Percentiles rank a stretch among this genome's conserved stretches.
Evolutionary conservation across 2,797 vertebrate species (phyloP).

Genomic region (Gallirallus australis): DNA sequence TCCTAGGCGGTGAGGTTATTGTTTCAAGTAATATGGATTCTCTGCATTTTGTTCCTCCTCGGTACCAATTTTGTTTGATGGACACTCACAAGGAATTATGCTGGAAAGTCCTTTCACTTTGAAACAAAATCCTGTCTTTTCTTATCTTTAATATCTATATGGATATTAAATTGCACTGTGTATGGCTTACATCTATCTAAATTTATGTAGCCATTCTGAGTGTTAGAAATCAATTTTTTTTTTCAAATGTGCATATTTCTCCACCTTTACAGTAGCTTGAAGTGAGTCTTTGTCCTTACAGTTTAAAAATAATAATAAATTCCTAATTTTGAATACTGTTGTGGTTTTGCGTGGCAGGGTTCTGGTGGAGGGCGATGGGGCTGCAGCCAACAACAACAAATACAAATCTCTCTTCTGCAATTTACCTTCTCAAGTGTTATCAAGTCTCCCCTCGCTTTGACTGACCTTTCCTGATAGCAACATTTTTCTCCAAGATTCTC

Average conservation of each 20-base stretch:
- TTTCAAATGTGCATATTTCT: neutral
- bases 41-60: slow-evolving; percentile 2
- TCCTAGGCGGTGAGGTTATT: neutral
- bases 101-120: neutral
- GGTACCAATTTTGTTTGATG: neutral
- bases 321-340: neutral
- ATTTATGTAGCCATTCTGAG: neutral
- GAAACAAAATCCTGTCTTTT: neutral
- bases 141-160: neutral
- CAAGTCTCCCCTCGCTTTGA: neutral
- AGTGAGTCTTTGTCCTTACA: neutral
- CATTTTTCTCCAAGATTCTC: neutral
- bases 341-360: no score
- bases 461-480: neutral
- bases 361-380: no score
- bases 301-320: neutral
- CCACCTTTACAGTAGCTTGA: neutral
- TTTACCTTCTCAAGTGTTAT: neutral
- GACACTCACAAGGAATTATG: neutral
- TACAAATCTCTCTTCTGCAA: no score
- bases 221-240: neutral
- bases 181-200: neutral
- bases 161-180: neutral
- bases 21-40: neutral
- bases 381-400: no score